Base-by-base conservation (phyloP, 2,888 invertebrate genomes). In the Atethmia centrago region DNA sequence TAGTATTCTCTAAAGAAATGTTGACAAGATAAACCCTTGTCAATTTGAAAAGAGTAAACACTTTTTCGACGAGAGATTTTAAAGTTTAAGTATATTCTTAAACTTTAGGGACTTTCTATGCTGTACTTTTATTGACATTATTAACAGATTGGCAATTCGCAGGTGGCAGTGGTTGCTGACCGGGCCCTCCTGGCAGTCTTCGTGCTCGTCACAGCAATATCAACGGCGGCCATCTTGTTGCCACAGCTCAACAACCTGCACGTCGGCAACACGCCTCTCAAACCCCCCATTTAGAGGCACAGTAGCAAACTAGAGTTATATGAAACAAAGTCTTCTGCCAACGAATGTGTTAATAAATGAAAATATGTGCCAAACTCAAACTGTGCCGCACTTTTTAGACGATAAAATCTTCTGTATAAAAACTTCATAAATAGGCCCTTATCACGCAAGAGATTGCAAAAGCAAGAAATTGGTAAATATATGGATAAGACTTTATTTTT, bases 131-230 rank as follows among this genome's bases (percentile, higher is more conserved):
- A 59, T 10, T 28, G 25, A 40, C 12, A n/a, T 53, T 36, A 19
- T 68, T 79, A 64, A 71, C 9, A 49, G 12, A 14, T 47, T 28
- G 47, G 5, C 53, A 36, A 70, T 82, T 79, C 77, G 3, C 91
- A 96, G 95, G 97, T 98, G 77, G 98, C 99, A 1, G 97, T 98
- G 69, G 98, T 99, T 21, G 97, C 98, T 77, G 99, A 99, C 92
- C 97, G 98, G 55, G 97, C 98, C 7, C 96, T 98, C 1, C 96
- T 98, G 25, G 97, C 97, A 75, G 97, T 98, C 36, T 98, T 98
- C 93, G 97, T 98, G 77, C 94, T 98, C 78, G 97, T 98, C 71
- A 98, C 98, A 14, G 97, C 97, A 65, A 97, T 98, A 82, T 97
- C 98, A n/a, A 98, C 98, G 0, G 97, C 98, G 2, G 97, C 98